A percentile compares a stretch with the other conserved stretches of the same genome.
Conservation (phyloP, 2,113 vertebrate species). For the Lampris incognitus region DNA sequence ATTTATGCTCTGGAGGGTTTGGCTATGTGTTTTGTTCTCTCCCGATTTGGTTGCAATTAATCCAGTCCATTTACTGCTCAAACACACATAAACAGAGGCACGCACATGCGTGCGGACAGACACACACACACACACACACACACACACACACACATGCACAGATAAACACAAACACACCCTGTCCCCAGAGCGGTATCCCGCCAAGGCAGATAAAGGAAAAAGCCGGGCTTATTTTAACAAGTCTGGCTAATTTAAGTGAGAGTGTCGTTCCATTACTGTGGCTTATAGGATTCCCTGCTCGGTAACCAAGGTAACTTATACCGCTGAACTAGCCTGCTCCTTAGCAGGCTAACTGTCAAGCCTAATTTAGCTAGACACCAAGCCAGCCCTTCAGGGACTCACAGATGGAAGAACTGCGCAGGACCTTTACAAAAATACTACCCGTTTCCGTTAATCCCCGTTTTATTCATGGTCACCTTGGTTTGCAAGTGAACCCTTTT, state of each 20-base stretch:
- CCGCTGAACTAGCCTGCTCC: too few species aligned
- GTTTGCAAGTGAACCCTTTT: too few species aligned
- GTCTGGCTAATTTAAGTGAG: too few species aligned
- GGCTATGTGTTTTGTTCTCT: conserved; percentile 1
- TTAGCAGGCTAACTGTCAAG: too few species aligned
- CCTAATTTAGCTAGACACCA: too few species aligned
- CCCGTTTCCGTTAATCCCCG: neutral
- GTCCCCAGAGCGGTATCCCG: neutral
- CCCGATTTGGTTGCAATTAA: conserved; percentile 29
- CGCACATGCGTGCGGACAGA: neutral
- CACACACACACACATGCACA: neutral
- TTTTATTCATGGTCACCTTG: neutral
- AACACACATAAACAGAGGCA: conserved; percentile 7
- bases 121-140: conserved; percentile 10
- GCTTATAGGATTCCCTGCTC: too few species aligned
- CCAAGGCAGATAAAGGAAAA: too few species aligned
- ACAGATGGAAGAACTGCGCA: neutral
- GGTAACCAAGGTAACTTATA: too few species aligned
- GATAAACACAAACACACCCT: neutral
- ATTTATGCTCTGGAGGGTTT: neutral
- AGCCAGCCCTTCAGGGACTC: too few species aligned
- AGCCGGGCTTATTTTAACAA: too few species aligned
- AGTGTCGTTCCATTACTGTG: too few species aligned
- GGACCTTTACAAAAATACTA: neutral
- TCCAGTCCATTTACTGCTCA: conserved; percentile 26